Percentiles rank a stretch among this genome's conserved stretches.
Evolutionary conservation across 2,113 vertebrate genomes (phyloP).

Genomic region (Oophaga pumilio): DNA sequence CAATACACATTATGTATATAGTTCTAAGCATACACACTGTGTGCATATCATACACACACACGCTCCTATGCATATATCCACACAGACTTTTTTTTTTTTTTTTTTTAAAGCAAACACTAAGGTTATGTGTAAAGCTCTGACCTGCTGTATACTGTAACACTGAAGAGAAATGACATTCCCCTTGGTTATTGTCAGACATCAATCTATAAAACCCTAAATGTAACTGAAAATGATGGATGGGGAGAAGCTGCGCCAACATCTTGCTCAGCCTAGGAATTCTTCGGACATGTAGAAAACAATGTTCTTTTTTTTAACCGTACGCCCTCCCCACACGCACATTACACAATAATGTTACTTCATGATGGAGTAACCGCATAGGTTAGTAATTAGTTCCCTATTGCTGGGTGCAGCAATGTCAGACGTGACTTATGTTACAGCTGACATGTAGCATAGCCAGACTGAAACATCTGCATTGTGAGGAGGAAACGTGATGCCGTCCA

Average conservation of each 20-base stretch:
- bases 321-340: background rate
- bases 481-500: slow-evolving; percentile 8
- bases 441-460: slow-evolving; percentile 8
- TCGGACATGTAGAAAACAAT: background rate
- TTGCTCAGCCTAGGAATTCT: background rate
- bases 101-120: too few relatives aligned
- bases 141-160: background rate
- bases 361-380: background rate
- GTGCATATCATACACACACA: too few relatives aligned
- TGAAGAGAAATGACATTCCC: background rate
- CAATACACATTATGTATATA: too few relatives aligned
- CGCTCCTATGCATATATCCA: too few relatives aligned
- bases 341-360: background rate
- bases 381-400: slow-evolving; percentile 16
- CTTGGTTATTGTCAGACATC: background rate
- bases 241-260: background rate
- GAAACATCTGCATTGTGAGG: background rate
- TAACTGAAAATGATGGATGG: background rate
- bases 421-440: background rate
- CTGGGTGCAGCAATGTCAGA: slow-evolving; percentile 3
- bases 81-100: too few relatives aligned
- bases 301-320: background rate
- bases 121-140: background rate
- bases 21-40: too few relatives aligned
- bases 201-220: background rate